These are phyloP conservation scores for Condylura cristata DNA, from an alignment of 2,113 vertebrate genomes.

Conservation along the genomic window DNA sequence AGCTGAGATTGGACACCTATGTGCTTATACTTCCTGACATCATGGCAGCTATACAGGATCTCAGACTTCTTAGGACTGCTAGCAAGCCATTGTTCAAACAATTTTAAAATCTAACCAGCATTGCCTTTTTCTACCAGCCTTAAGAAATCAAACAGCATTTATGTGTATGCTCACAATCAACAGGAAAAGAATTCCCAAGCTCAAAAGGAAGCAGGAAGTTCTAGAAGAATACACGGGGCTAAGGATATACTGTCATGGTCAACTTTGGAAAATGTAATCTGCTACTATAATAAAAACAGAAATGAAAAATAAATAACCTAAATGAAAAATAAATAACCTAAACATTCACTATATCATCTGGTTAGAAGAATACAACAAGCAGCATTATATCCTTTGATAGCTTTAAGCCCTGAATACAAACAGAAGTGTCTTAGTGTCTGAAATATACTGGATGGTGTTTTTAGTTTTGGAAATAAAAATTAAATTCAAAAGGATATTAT, in stretches of 20 bases:
- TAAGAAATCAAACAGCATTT: not conserved
- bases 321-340: not conserved
- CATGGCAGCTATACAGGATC: not conserved
- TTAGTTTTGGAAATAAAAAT: not conserved
- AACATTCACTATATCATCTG: not conserved
- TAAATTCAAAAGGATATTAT: not conserved
- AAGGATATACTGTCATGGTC: not conserved
- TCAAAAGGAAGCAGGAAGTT: not conserved
- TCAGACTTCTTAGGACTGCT: not conserved
- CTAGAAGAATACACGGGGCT: not conserved
- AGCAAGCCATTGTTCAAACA: not conserved
- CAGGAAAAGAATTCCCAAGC: not conserved
- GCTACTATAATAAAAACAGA: not conserved
- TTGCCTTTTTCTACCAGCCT: not conserved
- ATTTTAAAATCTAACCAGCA: not conserved
- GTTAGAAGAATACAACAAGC: conserved; percentile 7
- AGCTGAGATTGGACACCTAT: not conserved
- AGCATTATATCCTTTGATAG: not conserved
- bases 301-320: no score
- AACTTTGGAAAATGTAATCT: conserved; percentile 25
- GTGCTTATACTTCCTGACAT: not conserved
- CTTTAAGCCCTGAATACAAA: conserved; percentile 27
- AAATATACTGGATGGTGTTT: not conserved
- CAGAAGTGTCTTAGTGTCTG: not conserved
- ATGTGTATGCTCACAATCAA: not conserved